Evolutionary conservation across 1,140 invertebrate species (phyloP).

Genomic region (Leptinotarsa lineolata): DNA sequence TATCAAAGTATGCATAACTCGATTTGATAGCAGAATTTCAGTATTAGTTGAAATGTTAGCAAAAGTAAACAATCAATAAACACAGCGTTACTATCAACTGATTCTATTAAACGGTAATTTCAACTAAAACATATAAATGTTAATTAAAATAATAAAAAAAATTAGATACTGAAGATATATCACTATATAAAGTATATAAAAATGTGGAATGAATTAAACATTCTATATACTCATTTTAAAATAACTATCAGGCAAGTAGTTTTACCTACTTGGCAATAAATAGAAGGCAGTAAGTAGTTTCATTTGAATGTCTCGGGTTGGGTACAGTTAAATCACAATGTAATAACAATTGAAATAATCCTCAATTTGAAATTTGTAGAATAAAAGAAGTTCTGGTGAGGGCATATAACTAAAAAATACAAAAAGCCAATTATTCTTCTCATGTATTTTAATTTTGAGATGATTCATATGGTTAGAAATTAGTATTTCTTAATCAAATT

Average conservation of each 20-base stretch:
- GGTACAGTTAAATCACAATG: not conserved
- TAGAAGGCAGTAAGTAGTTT: constrained; percentile 6
- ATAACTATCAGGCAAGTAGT: not conserved
- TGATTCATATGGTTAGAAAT: too few relatives aligned
- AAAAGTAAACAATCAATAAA: too few relatives aligned
- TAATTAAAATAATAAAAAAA: not conserved
- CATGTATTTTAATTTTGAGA: too few relatives aligned
- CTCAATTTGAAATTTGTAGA: not conserved
- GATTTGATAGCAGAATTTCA: too few relatives aligned
- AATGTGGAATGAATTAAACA: constrained; percentile 16
- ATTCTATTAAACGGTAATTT: too few relatives aligned
- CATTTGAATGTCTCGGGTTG: not conserved
- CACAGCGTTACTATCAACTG: too few relatives aligned
- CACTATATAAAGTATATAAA: constrained; percentile 15
- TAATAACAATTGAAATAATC: not conserved
- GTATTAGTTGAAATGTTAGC: too few relatives aligned
- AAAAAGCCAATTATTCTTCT: not conserved
- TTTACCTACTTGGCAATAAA: constrained; percentile 12
- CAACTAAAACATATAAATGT: too few relatives aligned
- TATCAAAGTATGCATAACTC: too few relatives aligned
- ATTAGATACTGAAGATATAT: not conserved
- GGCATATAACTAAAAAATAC: not conserved
- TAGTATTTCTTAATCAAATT: too few relatives aligned
- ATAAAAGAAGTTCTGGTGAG: not conserved
- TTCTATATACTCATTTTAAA: constrained; percentile 15